Evolutionary conservation across 2,888 invertebrate species (phyloP).

Genomic region (Eurois occulta): DNA sequence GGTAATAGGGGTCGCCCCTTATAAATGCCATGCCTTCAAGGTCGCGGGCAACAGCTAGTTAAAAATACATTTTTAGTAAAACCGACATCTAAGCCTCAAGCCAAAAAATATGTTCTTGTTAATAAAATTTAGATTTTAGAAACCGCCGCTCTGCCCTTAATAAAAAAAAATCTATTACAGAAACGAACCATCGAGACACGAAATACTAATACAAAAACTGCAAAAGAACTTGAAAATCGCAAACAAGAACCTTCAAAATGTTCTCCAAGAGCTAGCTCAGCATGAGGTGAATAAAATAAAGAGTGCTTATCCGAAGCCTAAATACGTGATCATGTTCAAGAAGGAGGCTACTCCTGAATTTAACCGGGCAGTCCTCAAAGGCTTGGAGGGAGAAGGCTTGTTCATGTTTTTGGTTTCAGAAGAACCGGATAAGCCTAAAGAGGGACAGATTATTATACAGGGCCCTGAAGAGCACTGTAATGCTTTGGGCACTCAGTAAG

Average conservation of each 20-base stretch:
- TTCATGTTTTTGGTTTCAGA: constrained; percentile 93
- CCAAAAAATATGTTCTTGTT: background rate
- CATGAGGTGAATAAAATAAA: constrained; percentile 92
- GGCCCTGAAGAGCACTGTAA: constrained; percentile 89
- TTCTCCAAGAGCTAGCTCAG: constrained; percentile 93
- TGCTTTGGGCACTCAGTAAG: constrained; percentile 91
- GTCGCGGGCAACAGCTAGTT: too few relatives aligned
- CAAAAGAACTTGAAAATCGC: constrained; percentile 92
- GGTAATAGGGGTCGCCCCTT: background rate
- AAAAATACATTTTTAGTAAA: background rate
- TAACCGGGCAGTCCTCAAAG: constrained; percentile 92
- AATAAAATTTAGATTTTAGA: background rate
- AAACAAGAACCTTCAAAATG: constrained; percentile 92
- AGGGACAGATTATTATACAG: constrained; percentile 90
- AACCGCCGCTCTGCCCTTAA: background rate
- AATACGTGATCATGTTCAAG: constrained; percentile 91
- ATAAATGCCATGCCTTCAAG: too few relatives aligned
- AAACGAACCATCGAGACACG: constrained; percentile 93
- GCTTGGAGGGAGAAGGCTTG: constrained; percentile 90
- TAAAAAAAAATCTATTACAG: constrained; percentile 83
- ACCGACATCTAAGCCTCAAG: background rate
- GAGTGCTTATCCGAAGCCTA: constrained; percentile 84
- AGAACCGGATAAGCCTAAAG: constrained; percentile 91
- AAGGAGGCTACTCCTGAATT: constrained; percentile 95
- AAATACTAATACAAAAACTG: constrained; percentile 93